These are phyloP conservation scores for Lycopodina hypogea DNA, from an alignment of 37 sponge, comb jelly and placozoan species.

Conservation along the genomic window DNA sequence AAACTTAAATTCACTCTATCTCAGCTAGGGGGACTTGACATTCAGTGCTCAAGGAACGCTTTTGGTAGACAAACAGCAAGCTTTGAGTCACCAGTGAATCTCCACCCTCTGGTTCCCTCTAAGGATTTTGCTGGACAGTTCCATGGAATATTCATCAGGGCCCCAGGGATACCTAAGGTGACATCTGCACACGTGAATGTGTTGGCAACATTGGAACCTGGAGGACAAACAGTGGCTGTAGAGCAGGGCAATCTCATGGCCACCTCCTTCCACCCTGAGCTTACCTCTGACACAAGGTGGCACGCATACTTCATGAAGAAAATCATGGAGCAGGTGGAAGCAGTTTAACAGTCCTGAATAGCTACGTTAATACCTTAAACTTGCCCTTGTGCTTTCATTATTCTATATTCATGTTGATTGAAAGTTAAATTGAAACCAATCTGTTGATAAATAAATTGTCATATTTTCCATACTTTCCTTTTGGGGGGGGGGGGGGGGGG, in stretches of 20 bases:
- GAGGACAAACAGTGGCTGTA: slow-evolving; percentile 62
- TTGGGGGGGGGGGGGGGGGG: too few species aligned
- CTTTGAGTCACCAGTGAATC: slow-evolving; percentile 55
- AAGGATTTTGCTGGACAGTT: slow-evolving; percentile 4
- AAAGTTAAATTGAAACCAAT: too few species aligned
- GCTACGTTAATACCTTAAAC: too few species aligned
- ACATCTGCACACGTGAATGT: slow-evolving; percentile 31
- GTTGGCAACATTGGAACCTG: slow-evolving; percentile 29
- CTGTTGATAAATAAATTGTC: too few species aligned
- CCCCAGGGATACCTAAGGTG: slow-evolving; percentile 58
- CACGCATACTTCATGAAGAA: slow-evolving; percentile 42
- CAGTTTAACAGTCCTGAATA: too few species aligned
- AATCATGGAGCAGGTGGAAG: not conserved
- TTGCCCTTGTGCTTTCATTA: too few species aligned
- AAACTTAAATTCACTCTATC: not conserved
- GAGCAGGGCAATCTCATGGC: slow-evolving; percentile 63
- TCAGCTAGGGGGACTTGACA: slow-evolving; percentile 67
- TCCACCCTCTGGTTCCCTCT: slow-evolving; percentile 3
- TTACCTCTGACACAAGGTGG: slow-evolving; percentile 71
- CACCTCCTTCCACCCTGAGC: slow-evolving; percentile 73
- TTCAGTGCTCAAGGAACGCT: slow-evolving; percentile 47
- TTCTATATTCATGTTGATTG: too few species aligned
- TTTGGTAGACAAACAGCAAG: slow-evolving; percentile 66
- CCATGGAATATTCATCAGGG: slow-evolving; percentile 72
- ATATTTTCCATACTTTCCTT: too few species aligned